These are phyloP conservation scores for Acropora yongei DNA, from an alignment of 64 coral and sea anemone genomes.

Conservation along the genomic window DNA sequence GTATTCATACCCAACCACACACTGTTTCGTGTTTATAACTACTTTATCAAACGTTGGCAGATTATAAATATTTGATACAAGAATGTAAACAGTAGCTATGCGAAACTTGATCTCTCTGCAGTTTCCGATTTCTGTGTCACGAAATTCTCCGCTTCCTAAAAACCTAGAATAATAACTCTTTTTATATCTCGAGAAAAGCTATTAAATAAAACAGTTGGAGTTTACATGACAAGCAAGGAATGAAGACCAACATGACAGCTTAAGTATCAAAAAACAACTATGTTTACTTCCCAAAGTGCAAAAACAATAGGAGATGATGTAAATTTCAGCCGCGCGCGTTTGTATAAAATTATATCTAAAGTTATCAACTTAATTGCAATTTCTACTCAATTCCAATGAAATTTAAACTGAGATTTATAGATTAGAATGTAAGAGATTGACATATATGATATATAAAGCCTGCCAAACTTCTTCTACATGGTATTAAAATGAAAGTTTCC, in stretches of 20 bases:
- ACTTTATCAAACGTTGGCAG: not conserved
- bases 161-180: not conserved
- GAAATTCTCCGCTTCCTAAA: not conserved
- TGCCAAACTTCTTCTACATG: not conserved
- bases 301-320: not conserved
- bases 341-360: not conserved
- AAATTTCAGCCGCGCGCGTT: not conserved
- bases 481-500: not conserved
- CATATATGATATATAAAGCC: not conserved
- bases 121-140: not conserved
- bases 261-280: not conserved
- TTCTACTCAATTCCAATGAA: not conserved
- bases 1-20: constrained; percentile 57
- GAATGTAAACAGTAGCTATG: not conserved
- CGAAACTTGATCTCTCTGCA: not conserved
- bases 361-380: not conserved
- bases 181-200: not conserved
- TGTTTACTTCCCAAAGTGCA: not conserved
- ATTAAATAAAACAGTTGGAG: not conserved
- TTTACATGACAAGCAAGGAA: constrained; percentile 39
- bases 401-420: not conserved
- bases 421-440: not conserved
- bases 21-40: constrained; percentile 19
- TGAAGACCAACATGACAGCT: not conserved
- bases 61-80: constrained; percentile 34